These are phyloP conservation scores for Oophaga pumilio DNA, from an alignment of 2,113 vertebrate genomes.

Conservation along the genomic window DNA sequence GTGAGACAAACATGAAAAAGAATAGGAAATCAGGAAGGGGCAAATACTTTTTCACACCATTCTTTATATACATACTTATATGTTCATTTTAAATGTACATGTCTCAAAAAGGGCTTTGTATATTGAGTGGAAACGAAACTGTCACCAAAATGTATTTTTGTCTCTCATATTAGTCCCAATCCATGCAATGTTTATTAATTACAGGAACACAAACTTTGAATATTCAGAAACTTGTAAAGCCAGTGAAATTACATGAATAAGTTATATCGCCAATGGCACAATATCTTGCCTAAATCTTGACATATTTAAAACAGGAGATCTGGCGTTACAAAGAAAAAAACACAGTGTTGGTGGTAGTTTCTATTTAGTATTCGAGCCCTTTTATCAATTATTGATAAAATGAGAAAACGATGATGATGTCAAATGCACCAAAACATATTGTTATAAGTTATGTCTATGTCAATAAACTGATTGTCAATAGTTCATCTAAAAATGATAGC, in stretches of 20 bases:
- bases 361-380: neutral
- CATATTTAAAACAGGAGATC: neutral
- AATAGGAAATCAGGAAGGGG: too few species aligned
- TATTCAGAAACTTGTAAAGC: neutral
- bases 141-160: slow-evolving; percentile 4
- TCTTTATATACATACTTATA: neutral
- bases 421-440: neutral
- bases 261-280: neutral
- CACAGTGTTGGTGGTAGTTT: slow-evolving; percentile 1
- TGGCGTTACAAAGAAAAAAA: neutral
- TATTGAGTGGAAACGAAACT: neutral
- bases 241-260: neutral
- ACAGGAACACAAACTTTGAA: neutral
- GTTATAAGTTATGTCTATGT: neutral
- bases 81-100: neutral
- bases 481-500: slow-evolving; percentile 21
- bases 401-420: neutral
- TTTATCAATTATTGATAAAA: neutral
- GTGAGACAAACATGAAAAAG: too few species aligned
- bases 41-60: too few species aligned
- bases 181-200: neutral
- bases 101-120: neutral
- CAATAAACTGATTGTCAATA: slow-evolving; percentile 47
- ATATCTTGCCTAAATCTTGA: too few species aligned
- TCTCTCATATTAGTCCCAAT: neutral